These are phyloP conservation scores for Labia minor DNA, from an alignment of 2,888 invertebrate species.

Conservation along the genomic window DNA sequence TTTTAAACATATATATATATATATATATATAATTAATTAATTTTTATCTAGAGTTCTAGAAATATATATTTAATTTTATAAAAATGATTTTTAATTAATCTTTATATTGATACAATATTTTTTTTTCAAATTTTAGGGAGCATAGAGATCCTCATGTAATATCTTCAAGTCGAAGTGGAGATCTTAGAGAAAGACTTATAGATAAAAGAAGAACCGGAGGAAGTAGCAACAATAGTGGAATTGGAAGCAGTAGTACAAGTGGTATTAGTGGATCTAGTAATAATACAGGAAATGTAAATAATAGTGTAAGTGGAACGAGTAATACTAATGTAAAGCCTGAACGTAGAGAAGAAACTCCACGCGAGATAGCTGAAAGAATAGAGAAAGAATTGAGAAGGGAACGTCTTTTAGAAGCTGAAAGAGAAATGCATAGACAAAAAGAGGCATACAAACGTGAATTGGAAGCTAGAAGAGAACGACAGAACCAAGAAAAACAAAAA, in stretches of 20 bases:
- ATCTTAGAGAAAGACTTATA: conserved; percentile 59
- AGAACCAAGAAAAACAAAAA: conserved; percentile 38
- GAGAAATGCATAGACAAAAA: conserved; percentile 68
- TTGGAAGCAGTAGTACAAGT: conserved; percentile 20
- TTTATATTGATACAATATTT: neutral
- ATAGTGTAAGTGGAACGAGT: conserved; percentile 16
- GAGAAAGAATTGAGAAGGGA: conserved; percentile 49
- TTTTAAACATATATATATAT: too few relatives aligned
- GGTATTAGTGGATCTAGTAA: neutral
- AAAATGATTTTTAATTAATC: conserved; percentile 15
- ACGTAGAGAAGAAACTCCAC: conserved; percentile 32
- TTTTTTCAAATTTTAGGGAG: neutral
- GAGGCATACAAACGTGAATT: conserved; percentile 61
- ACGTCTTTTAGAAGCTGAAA: conserved; percentile 58
- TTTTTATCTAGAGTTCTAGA: too few relatives aligned
- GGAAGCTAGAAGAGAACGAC: conserved; percentile 56
- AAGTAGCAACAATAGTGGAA: conserved; percentile 33
- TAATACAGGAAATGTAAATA: conserved; percentile 41
- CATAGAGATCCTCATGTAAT: neutral
- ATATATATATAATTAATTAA: too few relatives aligned
- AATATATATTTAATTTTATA: neutral
- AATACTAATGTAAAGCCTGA: neutral
- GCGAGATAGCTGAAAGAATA: conserved; percentile 37
- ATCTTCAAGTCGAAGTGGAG: conserved; percentile 39
- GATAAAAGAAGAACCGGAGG: conserved; percentile 58